Percentiles rank a stretch among this genome's conserved stretches.
Evolutionary conservation across 2,888 invertebrate genomes (phyloP).

Genomic region (Sisyra terminalis): DNA sequence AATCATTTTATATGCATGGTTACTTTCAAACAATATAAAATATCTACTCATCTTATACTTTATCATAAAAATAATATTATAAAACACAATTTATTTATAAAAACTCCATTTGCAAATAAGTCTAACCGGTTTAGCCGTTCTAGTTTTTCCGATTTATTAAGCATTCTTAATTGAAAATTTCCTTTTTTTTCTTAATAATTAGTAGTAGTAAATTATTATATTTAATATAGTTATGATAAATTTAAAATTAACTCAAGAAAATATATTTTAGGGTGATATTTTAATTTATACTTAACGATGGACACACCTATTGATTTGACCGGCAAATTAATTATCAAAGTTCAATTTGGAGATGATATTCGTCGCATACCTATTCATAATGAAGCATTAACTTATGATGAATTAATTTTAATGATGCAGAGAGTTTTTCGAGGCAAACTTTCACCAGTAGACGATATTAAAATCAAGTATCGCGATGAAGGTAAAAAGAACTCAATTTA

Average conservation of each 20-base stretch:
- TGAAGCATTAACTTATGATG: conserved; percentile 53
- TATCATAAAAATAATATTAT: no score
- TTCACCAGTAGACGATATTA: conserved; percentile 43
- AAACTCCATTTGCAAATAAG: no score
- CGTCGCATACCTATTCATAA: conserved; percentile 52
- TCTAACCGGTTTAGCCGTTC: no score
- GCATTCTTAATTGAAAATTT: no score
- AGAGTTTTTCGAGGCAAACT: conserved; percentile 47
- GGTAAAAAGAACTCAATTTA: conserved; percentile 28
- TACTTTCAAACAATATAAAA: no score
- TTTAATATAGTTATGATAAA: not conserved
- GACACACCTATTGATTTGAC: conserved; percentile 28
- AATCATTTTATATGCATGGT: no score
- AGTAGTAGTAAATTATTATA: not conserved
- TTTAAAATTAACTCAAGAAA: not conserved
- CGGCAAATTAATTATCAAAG: conserved; percentile 35
- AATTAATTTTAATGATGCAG: conserved; percentile 56
- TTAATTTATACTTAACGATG: conserved; percentile 16
- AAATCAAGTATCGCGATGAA: conserved; percentile 55
- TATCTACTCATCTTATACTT: no score
- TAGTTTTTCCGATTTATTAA: no score
- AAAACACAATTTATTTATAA: no score
- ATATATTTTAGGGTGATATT: not conserved
- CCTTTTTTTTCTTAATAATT: no score
- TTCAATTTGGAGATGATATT: conserved; percentile 47